Percentiles rank a stretch among this genome's conserved stretches.
Evolutionary conservation across 1,140 invertebrate species (phyloP).

Genomic region (Bombus consobrinus): DNA sequence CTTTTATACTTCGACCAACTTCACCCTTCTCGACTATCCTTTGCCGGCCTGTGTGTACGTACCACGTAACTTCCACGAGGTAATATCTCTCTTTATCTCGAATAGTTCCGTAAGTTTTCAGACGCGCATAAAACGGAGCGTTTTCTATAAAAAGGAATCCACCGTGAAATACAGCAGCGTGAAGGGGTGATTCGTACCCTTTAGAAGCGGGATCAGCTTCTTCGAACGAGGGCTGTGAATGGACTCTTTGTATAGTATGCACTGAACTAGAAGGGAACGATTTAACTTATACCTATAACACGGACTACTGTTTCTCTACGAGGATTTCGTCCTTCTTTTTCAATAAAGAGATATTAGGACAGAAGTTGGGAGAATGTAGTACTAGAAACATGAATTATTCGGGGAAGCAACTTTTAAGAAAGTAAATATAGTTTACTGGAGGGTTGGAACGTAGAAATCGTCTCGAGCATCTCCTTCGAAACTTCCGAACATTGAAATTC

Average conservation of each 20-base stretch:
- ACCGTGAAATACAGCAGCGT: conserved; percentile 13
- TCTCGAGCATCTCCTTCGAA: background rate
- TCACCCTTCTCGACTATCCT: background rate
- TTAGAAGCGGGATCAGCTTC: conserved; percentile 15
- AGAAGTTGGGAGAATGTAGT: no score
- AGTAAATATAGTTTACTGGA: no score
- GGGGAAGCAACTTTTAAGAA: background rate
- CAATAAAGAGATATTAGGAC: background rate
- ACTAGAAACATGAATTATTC: background rate
- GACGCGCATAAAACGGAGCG: conserved; percentile 43
- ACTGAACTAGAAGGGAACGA: background rate
- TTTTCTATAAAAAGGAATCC: conserved; percentile 47
- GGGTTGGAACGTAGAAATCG: no score
- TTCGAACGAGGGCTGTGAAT: background rate
- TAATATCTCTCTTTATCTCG: conserved; percentile 28
- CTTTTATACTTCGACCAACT: conserved; percentile 17
- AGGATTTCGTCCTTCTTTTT: background rate
- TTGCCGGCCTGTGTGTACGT: background rate
- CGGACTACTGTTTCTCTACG: background rate
- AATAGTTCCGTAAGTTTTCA: conserved; percentile 49
- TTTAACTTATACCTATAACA: background rate
- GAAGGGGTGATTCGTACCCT: conserved; percentile 11
- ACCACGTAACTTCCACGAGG: background rate
- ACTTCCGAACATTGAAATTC: background rate
- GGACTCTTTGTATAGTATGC: background rate